These are phyloP conservation scores for Rotaria sp. DNA, from an alignment of 2,888 invertebrate genomes.

Conservation along the genomic window DNA sequence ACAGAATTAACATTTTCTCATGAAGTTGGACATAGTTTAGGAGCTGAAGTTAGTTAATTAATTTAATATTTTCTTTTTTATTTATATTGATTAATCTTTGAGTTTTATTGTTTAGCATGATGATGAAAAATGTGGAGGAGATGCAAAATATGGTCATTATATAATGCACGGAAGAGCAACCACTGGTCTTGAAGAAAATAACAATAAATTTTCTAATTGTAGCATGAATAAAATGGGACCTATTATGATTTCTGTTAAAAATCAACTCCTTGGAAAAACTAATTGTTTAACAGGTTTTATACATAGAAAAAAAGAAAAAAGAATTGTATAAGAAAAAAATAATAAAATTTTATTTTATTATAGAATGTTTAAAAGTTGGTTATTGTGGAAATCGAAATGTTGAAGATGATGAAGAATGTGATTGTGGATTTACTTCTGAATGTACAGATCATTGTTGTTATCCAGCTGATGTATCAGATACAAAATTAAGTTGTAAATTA, in stretches of 20 bases:
- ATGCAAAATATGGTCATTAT: constrained; percentile 84
- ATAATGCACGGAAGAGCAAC: constrained; percentile 99
- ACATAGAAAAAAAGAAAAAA: constrained; percentile 37
- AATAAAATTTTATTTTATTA: not conserved
- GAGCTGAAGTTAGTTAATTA: constrained; percentile 58
- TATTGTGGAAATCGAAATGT: constrained; percentile 93
- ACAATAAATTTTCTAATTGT: constrained; percentile 90
- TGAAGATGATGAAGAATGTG: constrained; percentile 93
- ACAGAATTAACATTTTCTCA: constrained; percentile 94
- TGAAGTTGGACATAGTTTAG: constrained; percentile 98
- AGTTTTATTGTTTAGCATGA: constrained; percentile 64
- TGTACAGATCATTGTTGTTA: constrained; percentile 71
- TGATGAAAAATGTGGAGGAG: constrained; percentile 67
- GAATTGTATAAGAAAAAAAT: not conserved
- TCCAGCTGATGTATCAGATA: constrained; percentile 29
- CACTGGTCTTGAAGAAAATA: constrained; percentile 91
- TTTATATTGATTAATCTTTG: constrained; percentile 37
- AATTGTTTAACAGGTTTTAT: constrained; percentile 78
- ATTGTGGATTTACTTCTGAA: constrained; percentile 86
- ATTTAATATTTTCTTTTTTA: too few species aligned
- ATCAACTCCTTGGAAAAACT: constrained; percentile 63
- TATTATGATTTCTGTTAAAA: constrained; percentile 79
- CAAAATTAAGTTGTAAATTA: constrained; percentile 37
- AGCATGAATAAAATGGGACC: constrained; percentile 87
- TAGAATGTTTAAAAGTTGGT: constrained; percentile 57